Conservation (phyloP, 2,113 vertebrate genomes). For the Bubo blakistoni region DNA sequence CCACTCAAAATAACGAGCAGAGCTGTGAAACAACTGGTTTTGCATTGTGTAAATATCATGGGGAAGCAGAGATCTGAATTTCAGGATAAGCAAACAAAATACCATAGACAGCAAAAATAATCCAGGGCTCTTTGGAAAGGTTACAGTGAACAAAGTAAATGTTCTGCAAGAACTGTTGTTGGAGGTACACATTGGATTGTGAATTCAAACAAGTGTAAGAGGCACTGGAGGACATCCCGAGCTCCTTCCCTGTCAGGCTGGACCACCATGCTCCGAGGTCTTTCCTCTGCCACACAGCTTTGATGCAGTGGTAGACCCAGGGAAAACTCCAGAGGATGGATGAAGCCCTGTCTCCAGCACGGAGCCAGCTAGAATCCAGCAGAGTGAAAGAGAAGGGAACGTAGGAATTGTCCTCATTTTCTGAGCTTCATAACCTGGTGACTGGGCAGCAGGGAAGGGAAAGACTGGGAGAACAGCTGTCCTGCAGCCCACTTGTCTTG, state of each 20-base stretch:
- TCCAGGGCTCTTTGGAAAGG: constrained; percentile 21
- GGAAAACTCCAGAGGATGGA: not conserved
- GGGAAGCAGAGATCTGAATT: not conserved
- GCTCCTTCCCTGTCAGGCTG: not conserved
- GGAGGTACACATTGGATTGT: not conserved
- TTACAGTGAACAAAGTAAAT: constrained; percentile 51
- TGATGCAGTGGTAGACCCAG: not conserved
- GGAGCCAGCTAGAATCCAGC: not conserved
- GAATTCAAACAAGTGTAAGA: not conserved
- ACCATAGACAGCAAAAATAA: not conserved
- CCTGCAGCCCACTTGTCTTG: not conserved
- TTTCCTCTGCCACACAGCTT: not conserved
- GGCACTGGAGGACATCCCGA: not conserved
- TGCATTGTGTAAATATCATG: not conserved
- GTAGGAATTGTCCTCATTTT: not conserved
- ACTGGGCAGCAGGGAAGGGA: not conserved
- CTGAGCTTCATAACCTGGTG: not conserved
- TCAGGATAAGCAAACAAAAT: not conserved
- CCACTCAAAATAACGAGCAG: not conserved
- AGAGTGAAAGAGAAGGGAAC: not conserved
- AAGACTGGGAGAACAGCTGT: not conserved
- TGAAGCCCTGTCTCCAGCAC: not conserved
- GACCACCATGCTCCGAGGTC: accelerated
- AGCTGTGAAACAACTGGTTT: not conserved
- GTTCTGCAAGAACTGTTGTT: not conserved